Percentiles rank a stretch among this genome's conserved stretches.
Evolutionary conservation across 1,140 invertebrate species (phyloP).

Genomic region (Drosophila ambigua): DNA sequence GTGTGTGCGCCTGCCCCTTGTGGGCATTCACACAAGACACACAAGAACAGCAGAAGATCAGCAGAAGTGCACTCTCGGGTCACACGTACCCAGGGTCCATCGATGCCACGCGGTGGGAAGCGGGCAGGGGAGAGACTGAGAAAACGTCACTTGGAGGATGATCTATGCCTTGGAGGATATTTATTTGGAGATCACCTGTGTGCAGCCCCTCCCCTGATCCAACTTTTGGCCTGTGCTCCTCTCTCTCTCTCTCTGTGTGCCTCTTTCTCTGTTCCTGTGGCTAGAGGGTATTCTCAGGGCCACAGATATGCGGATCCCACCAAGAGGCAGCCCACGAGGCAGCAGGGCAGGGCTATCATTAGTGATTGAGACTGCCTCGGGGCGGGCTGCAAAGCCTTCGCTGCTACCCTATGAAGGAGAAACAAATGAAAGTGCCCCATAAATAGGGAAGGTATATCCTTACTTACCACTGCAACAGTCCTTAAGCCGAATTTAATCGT

Average conservation of each 20-base stretch:
- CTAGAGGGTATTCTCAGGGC: conserved; percentile 14
- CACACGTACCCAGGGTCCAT: conserved; percentile 38
- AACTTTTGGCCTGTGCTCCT: background rate
- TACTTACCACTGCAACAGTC: no score
- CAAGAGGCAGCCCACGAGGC: conserved; percentile 4
- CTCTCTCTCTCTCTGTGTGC: conserved; percentile 1
- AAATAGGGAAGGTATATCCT: background rate
- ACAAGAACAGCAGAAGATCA: background rate
- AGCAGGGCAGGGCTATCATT: conserved; percentile 71
- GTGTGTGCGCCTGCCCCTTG: conserved; percentile 21
- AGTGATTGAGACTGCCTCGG: conserved; percentile 44
- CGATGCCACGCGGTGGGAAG: conserved; percentile 8
- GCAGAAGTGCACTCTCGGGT: conserved; percentile 22
- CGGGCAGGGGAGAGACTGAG: background rate
- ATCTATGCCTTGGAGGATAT: conserved; percentile 54
- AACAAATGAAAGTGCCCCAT: conserved; percentile 10
- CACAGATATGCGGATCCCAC: conserved; percentile 20
- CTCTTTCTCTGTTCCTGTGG: conserved; percentile 8
- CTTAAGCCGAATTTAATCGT: no score
- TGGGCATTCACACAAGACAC: conserved; percentile 75
- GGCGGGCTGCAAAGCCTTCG: conserved; percentile 27
- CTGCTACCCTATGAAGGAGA: background rate
- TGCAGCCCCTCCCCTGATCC: background rate
- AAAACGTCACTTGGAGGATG: conserved; percentile 71
- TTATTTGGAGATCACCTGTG: conserved; percentile 62